Conservation (phyloP, 1,140 invertebrate genomes). For the Glossosoma conforme region DNA sequence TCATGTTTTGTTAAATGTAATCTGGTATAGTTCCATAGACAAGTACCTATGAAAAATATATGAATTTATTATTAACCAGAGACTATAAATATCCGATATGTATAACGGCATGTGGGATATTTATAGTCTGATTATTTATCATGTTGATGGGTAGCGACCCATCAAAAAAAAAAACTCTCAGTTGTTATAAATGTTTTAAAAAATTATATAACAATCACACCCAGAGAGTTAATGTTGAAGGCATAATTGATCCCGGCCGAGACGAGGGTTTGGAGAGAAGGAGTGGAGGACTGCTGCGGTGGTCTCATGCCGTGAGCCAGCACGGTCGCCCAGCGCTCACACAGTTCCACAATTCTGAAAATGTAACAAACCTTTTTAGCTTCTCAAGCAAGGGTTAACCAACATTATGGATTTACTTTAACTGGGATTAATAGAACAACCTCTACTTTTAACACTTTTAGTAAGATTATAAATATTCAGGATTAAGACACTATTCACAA, state of each 20-base stretch:
- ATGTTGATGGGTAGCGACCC: no score
- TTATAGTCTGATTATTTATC: no score
- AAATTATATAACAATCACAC: constrained; percentile 30
- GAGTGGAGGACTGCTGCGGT: constrained; percentile 41
- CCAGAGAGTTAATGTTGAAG: constrained; percentile 46
- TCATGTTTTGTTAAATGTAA: constrained; percentile 80
- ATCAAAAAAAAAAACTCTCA: neutral
- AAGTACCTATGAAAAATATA: constrained; percentile 47
- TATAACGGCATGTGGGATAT: neutral
- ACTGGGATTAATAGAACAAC: no score
- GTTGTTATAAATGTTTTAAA: neutral
- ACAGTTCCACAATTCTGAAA: constrained; percentile 52
- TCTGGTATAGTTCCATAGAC: constrained; percentile 65
- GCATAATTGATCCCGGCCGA: constrained; percentile 48
- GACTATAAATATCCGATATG: constrained; percentile 3
- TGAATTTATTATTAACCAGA: neutral
- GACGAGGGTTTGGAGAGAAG: constrained; percentile 43
- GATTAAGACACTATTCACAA: no score
- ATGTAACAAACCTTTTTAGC: no score
- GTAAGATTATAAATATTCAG: no score
- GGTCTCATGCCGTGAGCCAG: constrained; percentile 65
- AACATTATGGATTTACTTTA: no score
- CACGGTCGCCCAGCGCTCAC: constrained; percentile 63
- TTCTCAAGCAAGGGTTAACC: neutral
- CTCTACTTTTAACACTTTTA: no score